Evolutionary conservation across 1,140 invertebrate genomes (phyloP).

Genomic region (Artemia franciscana): DNA sequence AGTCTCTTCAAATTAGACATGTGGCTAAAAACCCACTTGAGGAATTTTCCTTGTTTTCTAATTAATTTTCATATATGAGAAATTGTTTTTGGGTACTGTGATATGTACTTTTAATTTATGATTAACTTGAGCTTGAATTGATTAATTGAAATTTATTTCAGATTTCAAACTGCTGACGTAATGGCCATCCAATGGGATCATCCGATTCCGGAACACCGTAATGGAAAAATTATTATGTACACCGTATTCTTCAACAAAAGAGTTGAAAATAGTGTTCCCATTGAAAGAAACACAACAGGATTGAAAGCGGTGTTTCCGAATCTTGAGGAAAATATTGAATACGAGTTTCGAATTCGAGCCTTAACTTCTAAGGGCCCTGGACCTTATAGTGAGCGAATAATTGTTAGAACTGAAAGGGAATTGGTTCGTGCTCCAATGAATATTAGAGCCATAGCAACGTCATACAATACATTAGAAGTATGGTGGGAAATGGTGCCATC

Average conservation of each 20-base stretch:
- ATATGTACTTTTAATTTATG: too few species aligned
- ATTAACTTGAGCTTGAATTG: too few species aligned
- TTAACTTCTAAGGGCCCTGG: conserved; percentile 69
- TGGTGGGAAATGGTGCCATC: conserved; percentile 88
- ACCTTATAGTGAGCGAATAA: conserved; percentile 63
- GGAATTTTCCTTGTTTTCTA: too few species aligned
- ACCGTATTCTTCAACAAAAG: conserved; percentile 80
- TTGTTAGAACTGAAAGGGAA: conserved; percentile 61
- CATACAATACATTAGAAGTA: conserved; percentile 35
- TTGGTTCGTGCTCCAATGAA: conserved; percentile 70
- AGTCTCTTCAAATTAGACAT: too few species aligned
- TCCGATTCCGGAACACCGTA: conserved; percentile 58
- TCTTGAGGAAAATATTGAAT: conserved; percentile 86
- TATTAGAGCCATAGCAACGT: conserved; percentile 72
- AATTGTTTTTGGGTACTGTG: too few species aligned
- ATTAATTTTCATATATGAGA: too few species aligned
- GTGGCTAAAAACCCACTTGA: too few species aligned
- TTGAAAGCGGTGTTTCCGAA: conserved; percentile 63
- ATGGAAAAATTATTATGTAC: conserved; percentile 79
- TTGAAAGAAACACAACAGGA: conserved; percentile 51
- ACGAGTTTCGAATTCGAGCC: conserved; percentile 74
- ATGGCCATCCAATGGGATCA: conserved; percentile 79
- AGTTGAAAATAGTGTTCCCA: conserved; percentile 51
- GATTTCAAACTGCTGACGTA: conserved; percentile 74
- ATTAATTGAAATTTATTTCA: too few species aligned